Conservation (phyloP, 2,113 vertebrate genomes). For the Glaucidium brasilianum region DNA sequence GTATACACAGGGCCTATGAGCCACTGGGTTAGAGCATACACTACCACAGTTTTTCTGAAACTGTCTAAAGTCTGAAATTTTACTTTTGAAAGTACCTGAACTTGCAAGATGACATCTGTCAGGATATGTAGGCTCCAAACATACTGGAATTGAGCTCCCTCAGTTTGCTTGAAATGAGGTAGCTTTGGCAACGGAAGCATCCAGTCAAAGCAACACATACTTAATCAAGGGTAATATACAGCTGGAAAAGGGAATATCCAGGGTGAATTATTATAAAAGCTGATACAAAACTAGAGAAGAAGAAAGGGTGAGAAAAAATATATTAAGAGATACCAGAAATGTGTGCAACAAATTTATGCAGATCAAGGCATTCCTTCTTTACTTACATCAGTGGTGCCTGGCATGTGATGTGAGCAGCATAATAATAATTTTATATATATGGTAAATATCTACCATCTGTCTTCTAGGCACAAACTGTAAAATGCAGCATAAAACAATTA, state of each 20-base stretch:
- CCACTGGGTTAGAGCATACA: neutral
- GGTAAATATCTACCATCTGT: constrained; percentile 63
- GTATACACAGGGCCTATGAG: neutral
- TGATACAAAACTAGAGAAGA: neutral
- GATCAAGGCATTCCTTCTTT: constrained; percentile 60
- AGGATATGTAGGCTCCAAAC: neutral
- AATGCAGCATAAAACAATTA: constrained; percentile 59
- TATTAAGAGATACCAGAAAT: neutral
- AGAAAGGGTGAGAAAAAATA: neutral
- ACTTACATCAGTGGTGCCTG: constrained; percentile 27
- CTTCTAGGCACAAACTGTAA: constrained; percentile 11
- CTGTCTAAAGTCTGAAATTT: neutral
- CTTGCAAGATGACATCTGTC: neutral
- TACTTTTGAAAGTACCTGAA: neutral
- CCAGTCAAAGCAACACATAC: neutral
- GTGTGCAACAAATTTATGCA: constrained; percentile 32
- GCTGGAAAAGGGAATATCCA: neutral
- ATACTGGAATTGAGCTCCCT: neutral
- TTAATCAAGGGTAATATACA: neutral
- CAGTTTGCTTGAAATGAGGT: neutral
- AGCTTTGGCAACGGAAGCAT: neutral
- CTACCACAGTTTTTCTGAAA: neutral
- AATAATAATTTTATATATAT: constrained; percentile 50
- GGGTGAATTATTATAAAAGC: neutral
- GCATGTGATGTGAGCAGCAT: constrained; percentile 48